Evolutionary conservation across 2,888 invertebrate genomes (phyloP).

Genomic region (Globia sparganii): DNA sequence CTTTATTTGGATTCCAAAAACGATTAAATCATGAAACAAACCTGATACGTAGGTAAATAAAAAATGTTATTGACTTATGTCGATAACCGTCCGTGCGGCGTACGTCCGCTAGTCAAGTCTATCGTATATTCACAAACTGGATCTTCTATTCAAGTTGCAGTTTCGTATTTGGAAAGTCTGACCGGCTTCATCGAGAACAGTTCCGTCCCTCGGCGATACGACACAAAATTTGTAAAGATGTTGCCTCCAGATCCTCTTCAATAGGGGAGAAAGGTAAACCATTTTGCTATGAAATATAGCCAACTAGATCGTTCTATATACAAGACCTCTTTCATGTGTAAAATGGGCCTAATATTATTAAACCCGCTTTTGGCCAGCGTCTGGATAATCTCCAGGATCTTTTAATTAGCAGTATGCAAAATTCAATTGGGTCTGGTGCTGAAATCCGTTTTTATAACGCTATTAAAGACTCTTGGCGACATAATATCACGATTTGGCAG

Average conservation of each 20-base stretch:
- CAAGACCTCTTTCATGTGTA: conserved; percentile 54
- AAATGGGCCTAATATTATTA: conserved; percentile 58
- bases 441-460: conserved; percentile 60
- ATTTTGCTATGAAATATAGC: conserved; percentile 62
- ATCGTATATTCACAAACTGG: conserved; percentile 70
- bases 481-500: conserved; percentile 61
- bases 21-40: conserved; percentile 32
- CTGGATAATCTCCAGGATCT: conserved; percentile 53
- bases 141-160: conserved; percentile 73
- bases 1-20: not conserved
- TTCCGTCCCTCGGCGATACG: conserved; percentile 75
- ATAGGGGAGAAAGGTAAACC: conserved; percentile 67
- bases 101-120: conserved; percentile 52
- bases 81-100: conserved; percentile 31
- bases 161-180: conserved; percentile 67
- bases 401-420: conserved; percentile 63
- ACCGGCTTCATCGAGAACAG: conserved; percentile 68
- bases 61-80: conserved; percentile 31
- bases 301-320: conserved; percentile 43
- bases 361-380: conserved; percentile 45
- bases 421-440: conserved; percentile 59
- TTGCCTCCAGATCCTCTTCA: conserved; percentile 65
- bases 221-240: conserved; percentile 77
- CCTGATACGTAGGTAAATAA: conserved; percentile 12
- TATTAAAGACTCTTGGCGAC: conserved; percentile 64